Base-by-base conservation (phyloP, 37 sponge, comb jelly and placozoan genomes). In the Aphrocallistes beatrix region DNA sequence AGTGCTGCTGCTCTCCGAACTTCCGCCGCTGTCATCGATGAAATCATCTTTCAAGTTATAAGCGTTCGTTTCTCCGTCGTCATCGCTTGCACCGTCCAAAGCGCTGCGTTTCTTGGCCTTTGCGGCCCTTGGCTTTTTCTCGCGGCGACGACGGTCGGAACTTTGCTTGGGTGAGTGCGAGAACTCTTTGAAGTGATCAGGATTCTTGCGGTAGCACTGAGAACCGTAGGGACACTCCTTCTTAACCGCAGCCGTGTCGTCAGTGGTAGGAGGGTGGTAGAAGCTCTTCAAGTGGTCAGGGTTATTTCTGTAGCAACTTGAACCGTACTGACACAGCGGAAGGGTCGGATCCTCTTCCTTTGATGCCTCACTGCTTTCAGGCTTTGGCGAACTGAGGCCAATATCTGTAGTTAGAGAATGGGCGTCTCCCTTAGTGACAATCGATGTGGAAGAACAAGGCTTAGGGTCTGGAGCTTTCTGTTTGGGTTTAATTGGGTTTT, bases 161-260 rank as follows among this genome's bases (percentile, higher is more conserved):
- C 10, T 16, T 6, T 6, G 10, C 13, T 13, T 42, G 45, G 45
- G 45, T 13, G 13, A 13, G 34, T 95, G 96, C 21, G 82, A 32
- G 82, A 86, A 95, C n/a, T 92, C 69, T 38, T 34, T 37, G 23
- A 88, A 84, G 69, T 95, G 96, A 0, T 82, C 84, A 3, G 91
- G 90, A 81, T 95, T 95, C 83, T 88, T 90, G 42, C 96, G 51
- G 82, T 92, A 95, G 50, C 96, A 95, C 30, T 86, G 37, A 19
- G 51, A 86, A 28, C 96, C 93, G 83, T 95, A 92, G 69, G 86
- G 86, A 84, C 96, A 95, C 21, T 36, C 51, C 16, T 86, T 89
- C n/a, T 50, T 88, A 36, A n/a, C n/a, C n/a, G 75, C 32, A 19
- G 75, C n/a, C 3, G 75, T 19, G 25, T 21, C 8, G 3, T 6